Base-by-base conservation (phyloP, 2,888 invertebrate species). In the Oegoconia quadripuncta region DNA sequence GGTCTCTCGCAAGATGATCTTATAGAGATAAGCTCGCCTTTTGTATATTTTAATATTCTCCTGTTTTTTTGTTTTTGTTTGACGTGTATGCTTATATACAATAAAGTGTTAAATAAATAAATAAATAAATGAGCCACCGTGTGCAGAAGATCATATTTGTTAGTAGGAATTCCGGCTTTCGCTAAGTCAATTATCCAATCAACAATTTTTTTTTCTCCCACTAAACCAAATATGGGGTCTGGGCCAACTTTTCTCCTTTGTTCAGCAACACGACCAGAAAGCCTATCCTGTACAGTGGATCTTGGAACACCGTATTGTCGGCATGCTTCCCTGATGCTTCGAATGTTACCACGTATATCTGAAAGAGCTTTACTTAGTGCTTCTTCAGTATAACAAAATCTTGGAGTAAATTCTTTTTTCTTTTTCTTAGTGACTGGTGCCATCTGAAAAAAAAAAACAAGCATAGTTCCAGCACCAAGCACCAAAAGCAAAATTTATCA, bases 331-430 rank as follows among this genome's bases (percentile, higher is more conserved):
- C 15, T 28, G 3, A 28, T 12, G 26, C 34, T 28, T 15, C 23
- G 22, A 32, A 34, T 29, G 26, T 39, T 40, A 14, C 27, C 26
- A 11, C 35, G 34, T 35, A 41, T 41, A 35, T 34, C 35, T 38
- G 34, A 37, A 41, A 44, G 34, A 38, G 44, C 41, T 15, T 26
- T 40, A 22, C 34, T 33, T 34, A 44, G 27, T 32, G 37, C 44
- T 32, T 43, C 37, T 34, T 43, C 36, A 30, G 12, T 40, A 29
- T 44, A 44, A 25, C 16, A 33, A 43, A 43, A 43, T 29, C 34
- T 29, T 39, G 36, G 36, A 23, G 40, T 15, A 31, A 30, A 30
- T 32, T 28, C 34, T 31, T 40, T 32, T n/a, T 30, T 39, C 30
- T 34, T 18, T 15, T 34, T 30, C 14, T 12, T 13, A n/a, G n/a